Evolutionary conservation across 1,140 invertebrate genomes (phyloP).

Genomic region (Ectropis grisescens): DNA sequence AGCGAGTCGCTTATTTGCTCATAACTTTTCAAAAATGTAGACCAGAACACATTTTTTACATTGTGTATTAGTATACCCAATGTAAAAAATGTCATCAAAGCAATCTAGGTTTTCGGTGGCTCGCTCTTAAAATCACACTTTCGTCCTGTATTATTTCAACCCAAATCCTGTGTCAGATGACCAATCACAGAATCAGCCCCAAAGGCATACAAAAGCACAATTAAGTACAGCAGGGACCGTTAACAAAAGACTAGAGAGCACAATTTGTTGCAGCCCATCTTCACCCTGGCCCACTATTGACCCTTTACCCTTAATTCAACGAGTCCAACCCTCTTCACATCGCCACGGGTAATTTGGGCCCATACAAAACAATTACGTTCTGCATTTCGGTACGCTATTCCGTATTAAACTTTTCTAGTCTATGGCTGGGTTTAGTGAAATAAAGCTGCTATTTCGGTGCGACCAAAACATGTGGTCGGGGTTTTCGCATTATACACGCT

Average conservation of each 20-base stretch:
- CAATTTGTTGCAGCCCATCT: slow-evolving; percentile 66
- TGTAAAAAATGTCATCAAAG: too few relatives aligned
- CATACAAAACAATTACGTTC: slow-evolving; percentile 9
- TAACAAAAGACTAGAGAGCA: slow-evolving; percentile 53
- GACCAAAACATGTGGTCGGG: slow-evolving; percentile 57
- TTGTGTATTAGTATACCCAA: too few relatives aligned
- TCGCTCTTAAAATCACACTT: too few relatives aligned
- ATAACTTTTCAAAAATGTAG: too few relatives aligned
- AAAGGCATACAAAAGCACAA: slow-evolving; percentile 60
- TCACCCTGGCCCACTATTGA: slow-evolving; percentile 60
- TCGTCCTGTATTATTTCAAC: slow-evolving; percentile 31
- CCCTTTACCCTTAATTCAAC: slow-evolving; percentile 60
- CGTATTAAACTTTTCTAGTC: too few relatives aligned
- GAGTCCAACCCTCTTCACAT: slow-evolving; percentile 33
- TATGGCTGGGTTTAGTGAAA: too few relatives aligned
- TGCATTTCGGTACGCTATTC: too few relatives aligned
- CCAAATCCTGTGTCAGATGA: slow-evolving; percentile 18
- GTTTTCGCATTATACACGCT: slow-evolving; percentile 48
- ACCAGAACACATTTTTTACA: too few relatives aligned
- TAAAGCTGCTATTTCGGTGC: slow-evolving; percentile 19
- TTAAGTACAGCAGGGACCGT: slow-evolving; percentile 57
- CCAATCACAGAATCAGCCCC: slow-evolving; percentile 35
- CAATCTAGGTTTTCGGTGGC: too few relatives aligned
- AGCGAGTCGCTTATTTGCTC: too few relatives aligned
- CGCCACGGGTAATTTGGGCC: slow-evolving; percentile 17